Evolutionary conservation across 1,140 invertebrate genomes (phyloP).

Genomic region (Megalonaias nervosa): DNA sequence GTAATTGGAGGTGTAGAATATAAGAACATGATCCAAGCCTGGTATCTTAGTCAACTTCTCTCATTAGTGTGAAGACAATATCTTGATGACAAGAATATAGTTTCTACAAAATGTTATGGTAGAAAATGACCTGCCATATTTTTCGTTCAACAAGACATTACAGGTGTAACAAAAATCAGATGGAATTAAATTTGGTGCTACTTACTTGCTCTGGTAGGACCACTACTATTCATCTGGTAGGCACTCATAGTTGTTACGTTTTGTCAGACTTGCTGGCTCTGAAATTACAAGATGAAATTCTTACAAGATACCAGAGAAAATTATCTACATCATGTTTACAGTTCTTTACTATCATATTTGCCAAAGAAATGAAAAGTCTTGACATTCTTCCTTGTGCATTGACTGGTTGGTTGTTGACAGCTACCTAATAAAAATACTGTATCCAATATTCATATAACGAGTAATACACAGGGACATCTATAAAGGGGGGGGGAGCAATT

Average conservation of each 20-base stretch:
- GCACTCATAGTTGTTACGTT: slow-evolving; percentile 23
- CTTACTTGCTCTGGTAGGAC: slow-evolving; percentile 29
- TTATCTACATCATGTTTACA: no score
- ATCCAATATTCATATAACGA: no score
- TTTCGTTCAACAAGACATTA: not conserved
- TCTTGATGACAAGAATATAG: not conserved
- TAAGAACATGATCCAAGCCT: not conserved
- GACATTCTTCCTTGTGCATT: no score
- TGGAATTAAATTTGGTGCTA: not conserved
- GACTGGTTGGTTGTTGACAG: no score
- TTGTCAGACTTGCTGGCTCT: slow-evolving; percentile 21
- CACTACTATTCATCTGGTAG: slow-evolving; percentile 29
- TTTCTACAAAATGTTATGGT: not conserved
- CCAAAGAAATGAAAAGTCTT: no score
- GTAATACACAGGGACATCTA: no score
- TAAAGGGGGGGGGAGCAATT: no score
- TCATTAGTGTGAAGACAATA: not conserved
- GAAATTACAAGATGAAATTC: slow-evolving; percentile 17
- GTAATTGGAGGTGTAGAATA: not conserved
- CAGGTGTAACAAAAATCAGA: not conserved
- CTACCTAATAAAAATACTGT: no score
- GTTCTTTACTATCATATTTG: no score
- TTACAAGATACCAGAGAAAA: no score
- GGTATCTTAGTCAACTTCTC: not conserved
- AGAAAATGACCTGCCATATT: not conserved